Percentiles rank a stretch among this genome's conserved stretches.
These are phyloP conservation scores for Thunnus albacares DNA, from an alignment of 2,797 vertebrate species.

Conservation along the genomic window DNA sequence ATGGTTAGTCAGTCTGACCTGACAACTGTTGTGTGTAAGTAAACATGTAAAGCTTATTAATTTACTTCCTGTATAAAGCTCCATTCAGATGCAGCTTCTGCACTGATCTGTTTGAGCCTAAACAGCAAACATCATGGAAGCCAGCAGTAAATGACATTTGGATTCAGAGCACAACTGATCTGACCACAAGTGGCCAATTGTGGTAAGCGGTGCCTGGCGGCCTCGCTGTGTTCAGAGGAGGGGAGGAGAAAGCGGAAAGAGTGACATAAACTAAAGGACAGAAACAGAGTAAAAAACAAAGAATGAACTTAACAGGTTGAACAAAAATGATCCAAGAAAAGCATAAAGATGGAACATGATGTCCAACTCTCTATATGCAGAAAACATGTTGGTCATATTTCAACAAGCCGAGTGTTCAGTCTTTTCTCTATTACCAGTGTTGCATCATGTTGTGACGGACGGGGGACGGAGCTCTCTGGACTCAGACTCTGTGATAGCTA, in stretches of 20 bases:
- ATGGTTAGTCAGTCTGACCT: background rate
- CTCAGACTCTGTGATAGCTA: slow-evolving; percentile 2
- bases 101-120: background rate
- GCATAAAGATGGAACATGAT: slow-evolving; percentile 13
- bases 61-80: background rate
- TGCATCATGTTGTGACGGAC: slow-evolving; percentile 31
- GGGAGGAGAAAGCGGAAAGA: slow-evolving; percentile 31
- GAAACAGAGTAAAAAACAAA: slow-evolving; percentile 8
- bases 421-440: slow-evolving; percentile 8
- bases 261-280: slow-evolving; percentile 32
- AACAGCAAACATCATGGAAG: background rate
- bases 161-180: slow-evolving; percentile 8
- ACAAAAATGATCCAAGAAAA: slow-evolving; percentile 26
- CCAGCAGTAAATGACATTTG: slow-evolving; percentile 19
- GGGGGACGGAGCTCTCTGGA: background rate
- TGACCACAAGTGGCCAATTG: background rate
- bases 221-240: background rate
- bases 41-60: background rate
- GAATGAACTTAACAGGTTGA: slow-evolving; percentile 25
- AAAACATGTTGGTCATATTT: background rate
- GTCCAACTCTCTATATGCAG: background rate
- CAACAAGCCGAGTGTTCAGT: background rate
- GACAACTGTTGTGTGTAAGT: background rate
- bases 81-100: background rate
- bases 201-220: slow-evolving; percentile 5